These are phyloP conservation scores for Oreochromis grahami DNA, from an alignment of 2,797 vertebrate genomes.

Conservation along the genomic window DNA sequence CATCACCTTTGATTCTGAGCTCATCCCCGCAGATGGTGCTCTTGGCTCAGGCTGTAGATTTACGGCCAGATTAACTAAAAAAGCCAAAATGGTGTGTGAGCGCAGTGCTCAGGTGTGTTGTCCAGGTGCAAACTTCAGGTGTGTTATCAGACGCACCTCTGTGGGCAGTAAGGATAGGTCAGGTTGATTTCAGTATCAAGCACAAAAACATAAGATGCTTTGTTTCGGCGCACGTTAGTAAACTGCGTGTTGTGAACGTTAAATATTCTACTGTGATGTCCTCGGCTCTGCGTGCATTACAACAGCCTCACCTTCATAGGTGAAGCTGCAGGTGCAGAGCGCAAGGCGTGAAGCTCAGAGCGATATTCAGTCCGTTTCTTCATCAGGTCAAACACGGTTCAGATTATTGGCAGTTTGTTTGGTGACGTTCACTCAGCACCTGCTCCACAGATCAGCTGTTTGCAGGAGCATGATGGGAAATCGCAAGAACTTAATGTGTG, in stretches of 20 bases:
- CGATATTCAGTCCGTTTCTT: background rate
- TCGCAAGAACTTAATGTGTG: background rate
- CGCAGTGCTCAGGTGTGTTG: background rate
- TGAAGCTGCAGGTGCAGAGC: background rate
- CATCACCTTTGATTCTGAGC: background rate
- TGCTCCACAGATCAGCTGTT: background rate
- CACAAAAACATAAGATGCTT: background rate
- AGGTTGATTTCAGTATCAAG: background rate
- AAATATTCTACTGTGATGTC: background rate
- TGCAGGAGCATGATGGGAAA: background rate
- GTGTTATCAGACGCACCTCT: background rate
- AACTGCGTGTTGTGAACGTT: accelerated
- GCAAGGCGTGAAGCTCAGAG: background rate
- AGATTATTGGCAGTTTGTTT: background rate
- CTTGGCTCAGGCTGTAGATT: background rate
- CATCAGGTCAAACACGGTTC: background rate
- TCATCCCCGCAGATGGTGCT: background rate
- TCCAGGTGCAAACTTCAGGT: too few relatives aligned
- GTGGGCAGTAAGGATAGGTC: background rate
- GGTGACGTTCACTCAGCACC: background rate
- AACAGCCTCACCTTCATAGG: background rate
- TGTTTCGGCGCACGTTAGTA: background rate
- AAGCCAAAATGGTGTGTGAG: background rate
- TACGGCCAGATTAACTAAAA: background rate
- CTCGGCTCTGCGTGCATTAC: background rate